Conservation (phyloP, 2,888 invertebrate species). For the Melanchra persicariae region DNA sequence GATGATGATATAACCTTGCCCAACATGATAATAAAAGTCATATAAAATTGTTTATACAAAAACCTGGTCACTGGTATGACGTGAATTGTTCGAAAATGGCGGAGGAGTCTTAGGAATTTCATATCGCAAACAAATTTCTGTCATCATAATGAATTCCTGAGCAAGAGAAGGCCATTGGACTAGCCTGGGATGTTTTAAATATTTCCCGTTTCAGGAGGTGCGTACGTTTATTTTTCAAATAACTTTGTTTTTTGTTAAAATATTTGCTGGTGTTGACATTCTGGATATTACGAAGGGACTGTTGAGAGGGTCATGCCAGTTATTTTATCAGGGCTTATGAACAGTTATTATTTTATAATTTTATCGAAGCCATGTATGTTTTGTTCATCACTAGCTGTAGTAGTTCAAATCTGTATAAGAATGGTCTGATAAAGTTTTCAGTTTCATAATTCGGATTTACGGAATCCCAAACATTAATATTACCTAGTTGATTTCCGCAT, state of each 20-base stretch:
- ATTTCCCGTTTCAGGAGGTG: slow-evolving; percentile 56
- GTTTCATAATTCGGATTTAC: too few species aligned
- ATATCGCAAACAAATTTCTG: slow-evolving; percentile 85
- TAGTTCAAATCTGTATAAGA: too few species aligned
- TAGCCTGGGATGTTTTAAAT: slow-evolving; percentile 62
- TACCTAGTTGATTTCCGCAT: too few species aligned
- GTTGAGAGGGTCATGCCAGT: not conserved
- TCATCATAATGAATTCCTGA: slow-evolving; percentile 81
- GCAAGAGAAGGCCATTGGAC: slow-evolving; percentile 67
- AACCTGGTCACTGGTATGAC: slow-evolving; percentile 69
- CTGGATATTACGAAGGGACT: not conserved
- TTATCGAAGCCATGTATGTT: too few species aligned
- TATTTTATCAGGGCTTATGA: not conserved
- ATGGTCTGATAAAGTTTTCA: too few species aligned
- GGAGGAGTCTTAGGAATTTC: slow-evolving; percentile 82
- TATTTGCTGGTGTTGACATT: slow-evolving; percentile 33
- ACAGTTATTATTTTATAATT: not conserved
- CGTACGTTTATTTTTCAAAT: slow-evolving; percentile 47
- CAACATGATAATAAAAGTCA: slow-evolving; percentile 22
- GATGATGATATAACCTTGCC: not conserved
- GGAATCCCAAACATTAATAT: too few species aligned
- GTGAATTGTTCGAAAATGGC: slow-evolving; percentile 74
- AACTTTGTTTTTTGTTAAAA: slow-evolving; percentile 40
- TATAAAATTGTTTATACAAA: slow-evolving; percentile 57
- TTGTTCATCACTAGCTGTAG: too few species aligned